phyloP scores from a whole-genome alignment of 1,140 invertebrate genomes.

The Drosophila mayri region DNA sequence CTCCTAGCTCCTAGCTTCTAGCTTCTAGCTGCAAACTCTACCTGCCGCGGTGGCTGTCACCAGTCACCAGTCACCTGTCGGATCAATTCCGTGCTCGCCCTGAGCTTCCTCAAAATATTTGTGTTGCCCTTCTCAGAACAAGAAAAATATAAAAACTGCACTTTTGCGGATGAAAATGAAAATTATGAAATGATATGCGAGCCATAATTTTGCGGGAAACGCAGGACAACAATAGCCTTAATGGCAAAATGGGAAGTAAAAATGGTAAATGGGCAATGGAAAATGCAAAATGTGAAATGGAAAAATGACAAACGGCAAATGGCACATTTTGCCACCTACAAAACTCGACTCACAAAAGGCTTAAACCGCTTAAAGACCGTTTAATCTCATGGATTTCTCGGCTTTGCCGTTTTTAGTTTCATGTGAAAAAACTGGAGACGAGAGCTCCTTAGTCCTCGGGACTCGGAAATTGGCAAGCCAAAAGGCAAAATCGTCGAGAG shows the following conservation, averaged over 20 bases:
- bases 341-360: conserved; percentile 72
- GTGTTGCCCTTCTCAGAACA: conserved; percentile 40
- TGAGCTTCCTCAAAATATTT: conserved; percentile 64
- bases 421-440: conserved; percentile 59
- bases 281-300: conserved; percentile 1
- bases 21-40: neutral
- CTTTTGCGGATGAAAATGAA: conserved; percentile 14
- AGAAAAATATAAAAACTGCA: neutral
- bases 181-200: conserved; percentile 51
- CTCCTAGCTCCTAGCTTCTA: neutral
- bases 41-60: conserved; percentile 10
- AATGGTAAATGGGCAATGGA: neutral
- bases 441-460: neutral
- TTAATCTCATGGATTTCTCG: conserved; percentile 68
- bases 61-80: conserved; percentile 10
- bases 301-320: conserved; percentile 25
- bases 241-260: conserved; percentile 14
- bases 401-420: conserved; percentile 68
- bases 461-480: conserved; percentile 22
- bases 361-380: conserved; percentile 78
- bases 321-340: conserved; percentile 72
- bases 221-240: conserved; percentile 23
- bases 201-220: conserved; percentile 28
- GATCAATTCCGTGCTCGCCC: conserved; percentile 7
- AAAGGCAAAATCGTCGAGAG: conserved; percentile 27